A percentile compares a stretch with the other conserved stretches of the same genome.
Conservation (phyloP, 2,113 vertebrate genomes). For the Copsychus sechellarum region DNA sequence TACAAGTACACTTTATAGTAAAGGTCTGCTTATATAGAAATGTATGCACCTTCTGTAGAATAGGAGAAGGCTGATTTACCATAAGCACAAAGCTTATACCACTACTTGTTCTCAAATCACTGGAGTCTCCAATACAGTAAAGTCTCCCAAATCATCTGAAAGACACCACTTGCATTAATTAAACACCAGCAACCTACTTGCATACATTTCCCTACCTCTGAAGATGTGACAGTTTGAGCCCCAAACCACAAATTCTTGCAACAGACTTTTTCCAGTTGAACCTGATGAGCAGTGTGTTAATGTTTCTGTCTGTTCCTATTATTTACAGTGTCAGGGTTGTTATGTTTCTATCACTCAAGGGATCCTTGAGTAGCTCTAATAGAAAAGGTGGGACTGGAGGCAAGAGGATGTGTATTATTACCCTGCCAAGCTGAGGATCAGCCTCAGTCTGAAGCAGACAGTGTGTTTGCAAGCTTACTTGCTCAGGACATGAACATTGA, state of each 20-base stretch:
- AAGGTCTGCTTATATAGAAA: neutral
- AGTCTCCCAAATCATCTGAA: neutral
- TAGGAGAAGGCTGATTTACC: neutral
- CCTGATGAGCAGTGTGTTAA: neutral
- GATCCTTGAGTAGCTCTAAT: neutral
- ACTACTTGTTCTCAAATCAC: neutral
- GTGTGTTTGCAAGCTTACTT: neutral
- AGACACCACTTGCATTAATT: neutral
- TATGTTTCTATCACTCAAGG: neutral
- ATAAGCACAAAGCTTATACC: neutral
- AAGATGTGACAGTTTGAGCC: neutral
- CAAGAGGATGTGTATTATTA: neutral
- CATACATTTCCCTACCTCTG: neutral
- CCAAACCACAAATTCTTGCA: neutral
- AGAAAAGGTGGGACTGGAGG: neutral
- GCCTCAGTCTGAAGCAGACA: neutral
- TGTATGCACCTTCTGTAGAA: neutral
- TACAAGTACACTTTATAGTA: neutral
- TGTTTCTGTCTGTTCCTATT: neutral
- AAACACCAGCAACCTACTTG: neutral
- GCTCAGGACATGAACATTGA: fast-evolving
- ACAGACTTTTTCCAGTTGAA: neutral
- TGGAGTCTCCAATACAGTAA: neutral
- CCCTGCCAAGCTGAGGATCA: neutral
- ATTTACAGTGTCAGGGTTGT: neutral